Evolutionary conservation across 2,888 invertebrate genomes (phyloP), one percentile per base, ranked within the genome.

Genomic region (Drosophila aldrichi): DNA sequence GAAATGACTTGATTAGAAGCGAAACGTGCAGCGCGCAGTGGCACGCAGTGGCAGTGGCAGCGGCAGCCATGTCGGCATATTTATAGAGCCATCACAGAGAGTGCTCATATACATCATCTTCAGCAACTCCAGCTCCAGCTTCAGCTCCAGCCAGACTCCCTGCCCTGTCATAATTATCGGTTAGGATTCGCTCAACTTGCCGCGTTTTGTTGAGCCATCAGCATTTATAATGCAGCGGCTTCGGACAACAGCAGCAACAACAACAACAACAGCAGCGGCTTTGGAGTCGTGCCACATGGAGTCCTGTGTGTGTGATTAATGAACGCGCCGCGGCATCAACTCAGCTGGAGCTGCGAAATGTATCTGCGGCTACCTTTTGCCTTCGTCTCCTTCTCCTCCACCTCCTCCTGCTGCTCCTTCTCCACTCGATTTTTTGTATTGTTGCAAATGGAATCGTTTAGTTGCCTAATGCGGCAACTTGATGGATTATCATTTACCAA

Each of bases 141-240:
- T 0, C 22, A 25, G 25, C 25, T 25, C 25, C 25, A 40, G 55
- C 70, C 46, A 81, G 91, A 87, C 90, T 91, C 87, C 49, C 90
- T 88, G 87, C 91, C 82, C 82, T 91, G 91, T 91, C 91, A 91
- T 91, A 91, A 91, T 91, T 91, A 91, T 90, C 80, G 82, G 88
- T 78, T 90, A 82, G 85, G 83, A 88, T 86, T 87, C 86, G 78
- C 79, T 83, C 76, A 84, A 81, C 79, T 83, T 78, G 83, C 81
- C 70, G 84, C 89, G 83, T 89, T 90, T 89, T 89, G 80, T 82
- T 87, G 82, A 79, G 74, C 84, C 83, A 83, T 86, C 82, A 87
- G 77, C 82, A 86, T 86, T 86, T 83, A 86, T 79, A 78, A 79
- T 63, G 58, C 54, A n/a, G 52, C 58, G n/a, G 38, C 20, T 10